phyloP scores from a whole-genome alignment of 2,797 vertebrate genomes.

The Choloepus didactylus region DNA sequence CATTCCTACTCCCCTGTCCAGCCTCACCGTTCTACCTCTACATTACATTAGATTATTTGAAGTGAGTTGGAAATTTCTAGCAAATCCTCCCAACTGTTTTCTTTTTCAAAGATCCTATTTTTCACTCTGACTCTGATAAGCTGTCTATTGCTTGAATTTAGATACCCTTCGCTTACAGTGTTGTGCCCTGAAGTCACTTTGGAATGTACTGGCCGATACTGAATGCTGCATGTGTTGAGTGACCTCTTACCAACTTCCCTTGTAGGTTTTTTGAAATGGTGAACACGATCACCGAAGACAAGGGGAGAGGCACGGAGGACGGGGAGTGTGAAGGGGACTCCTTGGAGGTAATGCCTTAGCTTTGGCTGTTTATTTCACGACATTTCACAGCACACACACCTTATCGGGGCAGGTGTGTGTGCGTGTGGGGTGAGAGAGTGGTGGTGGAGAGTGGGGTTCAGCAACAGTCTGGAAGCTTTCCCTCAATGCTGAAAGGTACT shows the following conservation, averaged over 20 bases:
- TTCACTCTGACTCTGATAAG: neutral
- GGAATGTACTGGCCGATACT: neutral
- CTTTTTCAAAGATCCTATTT: neutral
- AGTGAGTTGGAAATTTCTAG: slow-evolving; percentile 49
- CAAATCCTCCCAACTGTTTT: slow-evolving; percentile 3
- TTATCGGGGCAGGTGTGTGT: neutral
- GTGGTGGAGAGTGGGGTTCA: neutral
- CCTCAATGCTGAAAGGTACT: neutral
- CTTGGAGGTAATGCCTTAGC: slow-evolving; percentile 92
- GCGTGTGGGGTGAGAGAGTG: rapidly evolving
- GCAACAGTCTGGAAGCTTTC: neutral
- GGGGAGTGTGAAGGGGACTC: slow-evolving; percentile 95
- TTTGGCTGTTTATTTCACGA: neutral
- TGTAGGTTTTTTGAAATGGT: slow-evolving; percentile 98
- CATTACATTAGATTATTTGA: neutral
- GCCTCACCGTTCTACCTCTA: neutral
- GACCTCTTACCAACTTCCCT: neutral
- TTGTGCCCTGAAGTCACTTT: neutral
- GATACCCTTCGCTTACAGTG: neutral
- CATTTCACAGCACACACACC: neutral
- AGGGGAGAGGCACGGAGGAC: slow-evolving; percentile 94
- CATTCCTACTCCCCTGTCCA: neutral
- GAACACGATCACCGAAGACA: slow-evolving; percentile 96
- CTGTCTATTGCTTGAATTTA: neutral
- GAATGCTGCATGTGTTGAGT: neutral